Conservation (phyloP, 1,140 invertebrate genomes). For the Globodera ellingtonae region DNA sequence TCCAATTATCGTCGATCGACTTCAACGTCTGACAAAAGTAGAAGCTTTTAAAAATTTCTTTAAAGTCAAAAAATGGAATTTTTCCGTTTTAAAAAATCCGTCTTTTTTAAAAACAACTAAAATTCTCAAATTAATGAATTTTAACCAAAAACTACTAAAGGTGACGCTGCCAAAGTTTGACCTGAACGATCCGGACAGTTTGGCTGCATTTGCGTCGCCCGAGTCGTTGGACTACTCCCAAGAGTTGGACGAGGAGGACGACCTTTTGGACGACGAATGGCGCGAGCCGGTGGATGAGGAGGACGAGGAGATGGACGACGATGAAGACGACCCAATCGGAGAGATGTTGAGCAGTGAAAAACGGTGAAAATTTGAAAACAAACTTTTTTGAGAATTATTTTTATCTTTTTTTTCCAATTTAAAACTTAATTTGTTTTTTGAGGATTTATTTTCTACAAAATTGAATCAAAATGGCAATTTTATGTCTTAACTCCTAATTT, state of each 20-base stretch:
- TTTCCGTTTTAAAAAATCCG: slow-evolving; percentile 16
- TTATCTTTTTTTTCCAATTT: not conserved
- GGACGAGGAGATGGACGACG: slow-evolving; percentile 30
- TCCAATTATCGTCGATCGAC: not conserved
- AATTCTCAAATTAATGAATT: slow-evolving; percentile 29
- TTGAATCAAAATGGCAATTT: too few species aligned
- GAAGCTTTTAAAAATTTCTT: not conserved
- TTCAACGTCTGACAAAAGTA: slow-evolving; percentile 6
- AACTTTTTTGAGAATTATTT: not conserved
- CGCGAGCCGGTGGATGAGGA: slow-evolving; percentile 14
- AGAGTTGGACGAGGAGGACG: slow-evolving; percentile 25
- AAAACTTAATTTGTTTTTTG: not conserved
- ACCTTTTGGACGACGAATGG: slow-evolving; percentile 21
- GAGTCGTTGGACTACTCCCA: slow-evolving; percentile 21
- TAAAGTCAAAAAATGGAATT: slow-evolving; percentile 5
- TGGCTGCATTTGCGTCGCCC: slow-evolving; percentile 44
- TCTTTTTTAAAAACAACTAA: slow-evolving; percentile 39
- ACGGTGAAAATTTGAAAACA: not conserved
- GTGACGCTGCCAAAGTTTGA: slow-evolving; percentile 48
- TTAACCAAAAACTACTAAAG: not conserved
- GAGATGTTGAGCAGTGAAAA: slow-evolving; percentile 18
- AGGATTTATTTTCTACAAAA: not conserved
- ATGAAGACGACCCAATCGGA: slow-evolving; percentile 33
- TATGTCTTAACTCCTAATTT: too few species aligned
- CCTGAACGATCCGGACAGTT: slow-evolving; percentile 45